Evolutionary conservation across 2,797 vertebrate genomes (phyloP).

Genomic region (Fringilla coelebs): DNA sequence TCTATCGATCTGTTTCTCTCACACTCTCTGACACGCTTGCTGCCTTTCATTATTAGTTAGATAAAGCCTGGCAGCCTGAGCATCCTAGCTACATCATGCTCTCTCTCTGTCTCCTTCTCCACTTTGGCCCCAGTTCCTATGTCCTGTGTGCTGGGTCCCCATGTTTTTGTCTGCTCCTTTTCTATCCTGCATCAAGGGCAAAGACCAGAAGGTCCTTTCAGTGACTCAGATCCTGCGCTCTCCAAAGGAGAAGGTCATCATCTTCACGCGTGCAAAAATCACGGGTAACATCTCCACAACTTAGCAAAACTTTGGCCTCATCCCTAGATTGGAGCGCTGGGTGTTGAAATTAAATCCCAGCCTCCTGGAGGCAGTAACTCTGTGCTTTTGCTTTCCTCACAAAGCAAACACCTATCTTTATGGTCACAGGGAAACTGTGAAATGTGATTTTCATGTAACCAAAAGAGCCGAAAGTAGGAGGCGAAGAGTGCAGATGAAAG

Average conservation of each 20-base stretch:
- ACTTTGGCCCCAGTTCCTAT: fast-evolving
- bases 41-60: slow-evolving; percentile 68
- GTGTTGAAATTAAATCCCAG: background rate
- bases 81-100: background rate
- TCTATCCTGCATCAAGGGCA: background rate
- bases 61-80: slow-evolving; percentile 28
- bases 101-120: background rate
- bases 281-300: background rate
- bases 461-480: background rate
- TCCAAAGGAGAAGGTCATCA: background rate
- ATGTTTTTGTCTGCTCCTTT: background rate
- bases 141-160: background rate
- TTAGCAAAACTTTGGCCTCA: background rate
- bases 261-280: background rate
- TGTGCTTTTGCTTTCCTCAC: background rate
- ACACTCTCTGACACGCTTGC: slow-evolving; percentile 55
- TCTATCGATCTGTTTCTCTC: slow-evolving; percentile 63
- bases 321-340: background rate
- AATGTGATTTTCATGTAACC: slow-evolving; percentile 36
- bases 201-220: background rate
- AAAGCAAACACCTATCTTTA: background rate
- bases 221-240: background rate
- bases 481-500: background rate
- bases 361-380: background rate
- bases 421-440: slow-evolving; percentile 12